These are phyloP conservation scores for Rhaphigaster nebulosa DNA, from an alignment of 2,888 invertebrate genomes.

Conservation along the genomic window DNA sequence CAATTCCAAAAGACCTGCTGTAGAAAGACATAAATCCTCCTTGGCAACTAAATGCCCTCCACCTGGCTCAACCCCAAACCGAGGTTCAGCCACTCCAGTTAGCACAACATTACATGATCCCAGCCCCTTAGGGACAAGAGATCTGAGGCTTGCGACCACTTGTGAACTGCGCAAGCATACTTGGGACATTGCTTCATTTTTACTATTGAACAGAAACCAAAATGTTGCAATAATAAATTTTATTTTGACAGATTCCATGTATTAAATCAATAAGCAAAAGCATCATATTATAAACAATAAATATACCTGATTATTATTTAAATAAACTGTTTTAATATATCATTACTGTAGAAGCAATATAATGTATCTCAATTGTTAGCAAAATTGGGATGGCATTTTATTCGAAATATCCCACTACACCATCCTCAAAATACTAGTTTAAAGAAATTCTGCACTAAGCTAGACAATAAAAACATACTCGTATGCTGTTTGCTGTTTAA, in stretches of 20 bases:
- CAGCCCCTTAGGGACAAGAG: conserved; percentile 60
- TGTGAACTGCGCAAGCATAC: conserved; percentile 86
- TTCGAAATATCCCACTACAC: no score
- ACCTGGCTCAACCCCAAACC: conserved; percentile 81
- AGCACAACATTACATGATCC: conserved; percentile 28
- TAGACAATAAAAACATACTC: no score
- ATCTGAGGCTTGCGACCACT: conserved; percentile 71
- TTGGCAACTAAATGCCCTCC: conserved; percentile 87
- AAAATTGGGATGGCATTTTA: no score
- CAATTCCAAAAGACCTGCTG: conserved; percentile 87
- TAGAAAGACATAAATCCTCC: conserved; percentile 79
- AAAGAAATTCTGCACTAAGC: no score
- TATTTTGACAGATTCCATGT: not conserved
- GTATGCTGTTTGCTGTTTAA: no score
- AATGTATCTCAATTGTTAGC: no score
- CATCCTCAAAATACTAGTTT: no score
- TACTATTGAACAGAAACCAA: not conserved
- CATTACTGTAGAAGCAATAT: not conserved
- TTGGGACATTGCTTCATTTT: conserved; percentile 68
- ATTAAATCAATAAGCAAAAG: not conserved
- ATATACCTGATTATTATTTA: not conserved
- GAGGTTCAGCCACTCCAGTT: conserved; percentile 80
- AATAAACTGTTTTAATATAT: not conserved
- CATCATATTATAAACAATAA: not conserved
- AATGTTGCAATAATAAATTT: not conserved